Evolutionary conservation across 2,113 vertebrate species (phyloP), one percentile per base, ranked within the genome.

Genomic region (Bagarius yarrelli): DNA sequence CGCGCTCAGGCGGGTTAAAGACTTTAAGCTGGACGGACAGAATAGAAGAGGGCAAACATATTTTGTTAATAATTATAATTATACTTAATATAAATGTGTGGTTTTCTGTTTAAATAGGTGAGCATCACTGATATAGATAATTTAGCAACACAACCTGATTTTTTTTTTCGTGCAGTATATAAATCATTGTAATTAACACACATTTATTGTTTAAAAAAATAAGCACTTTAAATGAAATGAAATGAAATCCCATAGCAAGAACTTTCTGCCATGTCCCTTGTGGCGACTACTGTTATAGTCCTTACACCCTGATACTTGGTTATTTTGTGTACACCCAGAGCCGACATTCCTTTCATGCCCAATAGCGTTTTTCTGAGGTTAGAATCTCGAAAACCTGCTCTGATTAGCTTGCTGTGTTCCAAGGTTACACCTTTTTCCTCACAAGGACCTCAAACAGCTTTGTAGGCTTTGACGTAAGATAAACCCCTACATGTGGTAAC

Each of bases 11-110:
- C 73, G 79, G 69, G 40, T 19, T 81, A 76, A 83, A 86, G 66
- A 69, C 75, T 77, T 84, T 83, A 85, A 83, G 81, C 40, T 56
- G 75, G 63, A 84, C 61, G 67, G 76, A 83, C 85, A 18, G 32
- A 30, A 27, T 27, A 19, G 8, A 27, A 52, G 27, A 21, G 56
- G 44, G 55, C 14, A 21, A 70, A 30, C n/a, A n/a, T n/a, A n/a
- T n/a, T n/a, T n/a, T 40, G 6, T 3, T 40, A 40, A 18, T 53
- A 18, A 15, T 2, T 53, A 18, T 53, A 15, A 53, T 53, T 53
- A 53, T 4, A 53, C 2, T 53, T 53, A 53, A 53, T 14, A 18
- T 53, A 53, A 8, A 53, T 8, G 2, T 53, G 11, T 53, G 16
- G 47, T 53, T 53, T 53, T 53, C 52, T 53, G 12, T 15, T 53